Evolutionary conservation across 2,888 invertebrate genomes (phyloP), one percentile per base, ranked within the genome.

Genomic region (Andrena dorsata): DNA sequence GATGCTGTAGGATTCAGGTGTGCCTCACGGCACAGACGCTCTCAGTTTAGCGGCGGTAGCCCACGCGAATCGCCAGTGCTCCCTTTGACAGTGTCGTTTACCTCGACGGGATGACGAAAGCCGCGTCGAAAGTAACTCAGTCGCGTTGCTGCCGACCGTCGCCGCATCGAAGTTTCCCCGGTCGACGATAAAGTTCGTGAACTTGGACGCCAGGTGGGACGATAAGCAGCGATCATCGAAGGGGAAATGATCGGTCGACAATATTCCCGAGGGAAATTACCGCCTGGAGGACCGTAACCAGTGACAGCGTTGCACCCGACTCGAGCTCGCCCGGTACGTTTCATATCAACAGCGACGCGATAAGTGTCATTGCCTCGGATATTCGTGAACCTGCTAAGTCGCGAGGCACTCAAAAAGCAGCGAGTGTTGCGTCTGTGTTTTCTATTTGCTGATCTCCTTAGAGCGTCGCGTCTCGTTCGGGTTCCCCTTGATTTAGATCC

Each of bases 1-100:
- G 89, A 90, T 88, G 89, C 90, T 85, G 85, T 84, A 82, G 88
- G 87, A 86, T 88, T 88, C 90, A 91, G 91, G 90, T 91, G 90
- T 89, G 90, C 89, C 90, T 85, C 89, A 80, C 85, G 84, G 76
- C 82, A 83, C 85, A 86, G 80, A 86, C 88, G 83, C 84, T 87
- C 80, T 90, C 89, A 88, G 90, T 91, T 90, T 83, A 88, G 83
- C 86, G 80, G 91, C 87, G 87, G 88, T 87, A 80, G 88, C 84
- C 88, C 87, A 88, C 88, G 86, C 87, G 87, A 87, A 88, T 86
- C 82, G 82, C 82, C 82, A 65, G 69, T 68, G 60, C 75, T 65
- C 65, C 74, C 70, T 78, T 66, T 71, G 66, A 69, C 76, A 66
- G 76, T 56, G 75, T 72, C 80, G 77, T 83, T 85, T 72, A 78